Base-by-base conservation (phyloP, 2,113 vertebrate species). In the Chlorodrepanis virens region DNA sequence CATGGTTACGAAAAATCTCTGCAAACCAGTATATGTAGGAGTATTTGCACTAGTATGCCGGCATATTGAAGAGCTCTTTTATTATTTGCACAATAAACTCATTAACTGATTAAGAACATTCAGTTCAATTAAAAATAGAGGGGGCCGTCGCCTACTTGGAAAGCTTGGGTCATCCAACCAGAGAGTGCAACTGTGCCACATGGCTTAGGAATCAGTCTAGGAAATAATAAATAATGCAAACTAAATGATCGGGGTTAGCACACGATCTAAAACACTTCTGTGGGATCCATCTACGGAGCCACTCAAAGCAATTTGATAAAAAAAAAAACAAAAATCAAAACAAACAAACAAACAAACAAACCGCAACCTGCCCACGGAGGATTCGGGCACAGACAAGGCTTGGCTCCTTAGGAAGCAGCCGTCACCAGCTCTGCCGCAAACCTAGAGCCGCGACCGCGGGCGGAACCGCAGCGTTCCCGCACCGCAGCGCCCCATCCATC, bases 11-110 rank as follows among this genome's bases (percentile, higher is more conserved):
- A 61, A 88, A 77, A 90, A 87, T 33, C 63, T 64, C 78, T 47
- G 59, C 35, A 80, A 91, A 71, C 15, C 16, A 49, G 47, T 50
- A 59, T 49, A n/a, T n/a, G 59, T 63, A 69, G 24, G 29, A 80
- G 59, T 77, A 82, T 74, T 91, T 91, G 65, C 70, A 74, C 50
- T 74, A 63, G 78, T 24, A 77, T 11, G 21, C 28, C 3, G 80
- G 92, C 63, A 88, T 67, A 83, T 70, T 77, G 70, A 94, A 91
- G 87, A 82, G 53, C 10, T 76, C 49, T 87, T 94, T 89, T 91
- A 75, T 87, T 84, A 82, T 82, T 94, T 90, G 67, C 35, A 79
- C 79, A 80, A 83, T 77, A 85, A 83, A 92, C 67, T 85, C 50
- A 80, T 91, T 91, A 91, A 50, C 45, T 37, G 57, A 90, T 74